A percentile compares a stretch with the other conserved stretches of the same genome.
These are phyloP conservation scores for Caenorhabditis zanzibari DNA, from an alignment of 2,888 invertebrate genomes.

Conservation along the genomic window DNA sequence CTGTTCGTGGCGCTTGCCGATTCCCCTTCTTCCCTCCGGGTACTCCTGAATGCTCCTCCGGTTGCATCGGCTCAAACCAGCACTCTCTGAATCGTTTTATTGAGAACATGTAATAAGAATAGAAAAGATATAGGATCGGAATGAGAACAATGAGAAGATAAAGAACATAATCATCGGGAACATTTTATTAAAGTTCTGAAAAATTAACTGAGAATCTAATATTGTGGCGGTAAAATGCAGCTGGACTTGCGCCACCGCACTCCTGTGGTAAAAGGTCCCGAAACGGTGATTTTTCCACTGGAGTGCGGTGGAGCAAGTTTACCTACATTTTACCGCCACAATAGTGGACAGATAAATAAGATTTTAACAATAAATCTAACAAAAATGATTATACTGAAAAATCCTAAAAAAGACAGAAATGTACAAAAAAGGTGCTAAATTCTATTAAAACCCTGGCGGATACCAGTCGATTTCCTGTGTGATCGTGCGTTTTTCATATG, in stretches of 20 bases:
- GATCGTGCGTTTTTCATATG: conserved; percentile 88
- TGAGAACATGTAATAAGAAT: too few species aligned
- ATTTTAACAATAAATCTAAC: conserved; percentile 19
- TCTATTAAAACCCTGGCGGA: conserved; percentile 79
- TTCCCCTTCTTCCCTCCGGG: conserved; percentile 4
- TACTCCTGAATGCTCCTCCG: conserved; percentile 3
- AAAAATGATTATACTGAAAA: conserved; percentile 13
- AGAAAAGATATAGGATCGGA: not conserved
- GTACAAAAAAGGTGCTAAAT: conserved; percentile 17
- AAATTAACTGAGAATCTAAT: conserved; percentile 1
- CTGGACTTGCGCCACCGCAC: too few species aligned
- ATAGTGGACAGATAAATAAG: not conserved
- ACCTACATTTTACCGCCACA: too few species aligned
- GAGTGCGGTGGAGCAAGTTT: too few species aligned
- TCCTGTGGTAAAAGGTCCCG: too few species aligned
- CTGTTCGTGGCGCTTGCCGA: not conserved
- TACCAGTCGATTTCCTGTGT: conserved; percentile 88
- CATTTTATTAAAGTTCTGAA: not conserved
- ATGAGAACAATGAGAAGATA: not conserved
- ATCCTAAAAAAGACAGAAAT: conserved; percentile 34
- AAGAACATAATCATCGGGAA: conserved; percentile 13
- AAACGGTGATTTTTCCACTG: too few species aligned
- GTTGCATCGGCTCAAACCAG: conserved; percentile 29
- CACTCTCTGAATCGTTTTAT: not conserved
- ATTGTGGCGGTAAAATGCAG: too few species aligned